Base-by-base conservation (phyloP, 2,888 invertebrate species). In the Cerastoderma edule region DNA sequence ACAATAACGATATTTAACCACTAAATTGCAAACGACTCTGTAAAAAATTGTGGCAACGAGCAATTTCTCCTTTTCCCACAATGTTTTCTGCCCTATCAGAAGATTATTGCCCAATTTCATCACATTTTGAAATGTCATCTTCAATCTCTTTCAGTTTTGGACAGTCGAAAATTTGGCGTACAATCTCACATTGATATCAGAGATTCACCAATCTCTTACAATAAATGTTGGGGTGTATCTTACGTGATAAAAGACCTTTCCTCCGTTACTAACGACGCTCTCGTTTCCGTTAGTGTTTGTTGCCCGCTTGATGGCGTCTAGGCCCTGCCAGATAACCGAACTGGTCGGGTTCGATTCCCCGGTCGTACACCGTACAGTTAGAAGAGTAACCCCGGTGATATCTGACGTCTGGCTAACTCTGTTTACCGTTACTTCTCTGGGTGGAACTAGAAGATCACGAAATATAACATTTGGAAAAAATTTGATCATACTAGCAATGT, bases 321-420 rank as follows among this genome's bases (percentile, higher is more conserved):
- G 27, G 2, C 27, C 39, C 27, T 60, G 60, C 60, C 60, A 60
- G 13, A 39, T 10, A 19, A 39, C 39, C 4, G 60, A 27, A 27
- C 60, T 60, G 8, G 22, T 60, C 22, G 60, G 60, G 39, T 39
- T 60, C 39, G 60, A 60, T 60, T 60, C 60, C 27, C 39, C 60
- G 5, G 27, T 33, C 0, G 22, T 35, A 24, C 60, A 60, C 27
- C 33, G 60, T 24, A 60, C 24, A 10, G 60, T 60, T 22, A 60
- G 60, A 16, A 22, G 35, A 8, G 60, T 39, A 27, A 39, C 39
- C 24, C 60, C 60, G 10, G 22, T 1, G 8, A 24, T 8, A 33
- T 22, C 39, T 4, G 60, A 39, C 6, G 24, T 24, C 39, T 60
- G 60, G 22, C 16, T 22, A 10, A 35, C 39, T 27, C 39, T 60